Conservation (phyloP, 2,888 invertebrate genomes). For the Xanthorhoe designata region DNA sequence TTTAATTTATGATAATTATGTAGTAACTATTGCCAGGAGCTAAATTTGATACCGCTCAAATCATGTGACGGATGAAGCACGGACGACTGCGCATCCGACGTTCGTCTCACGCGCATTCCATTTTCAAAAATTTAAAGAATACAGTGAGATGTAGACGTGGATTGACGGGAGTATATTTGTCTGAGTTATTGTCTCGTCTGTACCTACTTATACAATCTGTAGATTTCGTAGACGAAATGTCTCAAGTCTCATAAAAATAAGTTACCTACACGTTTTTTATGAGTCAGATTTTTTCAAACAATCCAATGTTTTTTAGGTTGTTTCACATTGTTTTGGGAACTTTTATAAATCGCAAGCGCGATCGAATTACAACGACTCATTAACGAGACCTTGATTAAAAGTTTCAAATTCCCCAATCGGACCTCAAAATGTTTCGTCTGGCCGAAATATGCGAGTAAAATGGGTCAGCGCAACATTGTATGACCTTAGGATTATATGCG, state of each 20-base stretch:
- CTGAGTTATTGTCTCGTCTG: constrained; percentile 57
- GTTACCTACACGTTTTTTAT: neutral
- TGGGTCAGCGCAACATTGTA: constrained; percentile 81
- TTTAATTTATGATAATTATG: neutral
- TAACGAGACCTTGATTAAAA: constrained; percentile 53
- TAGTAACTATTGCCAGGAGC: constrained; percentile 50
- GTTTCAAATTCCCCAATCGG: constrained; percentile 45
- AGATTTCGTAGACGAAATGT: neutral
- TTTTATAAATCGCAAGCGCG: constrained; percentile 28
- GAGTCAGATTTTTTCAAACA: neutral
- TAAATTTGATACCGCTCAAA: constrained; percentile 72
- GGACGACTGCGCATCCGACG: constrained; percentile 56
- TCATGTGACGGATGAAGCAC: constrained; percentile 74
- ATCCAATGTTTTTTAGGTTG: neutral
- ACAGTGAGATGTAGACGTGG: constrained; percentile 33
- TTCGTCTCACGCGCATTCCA: constrained; percentile 46
- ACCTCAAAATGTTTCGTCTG: constrained; percentile 70
- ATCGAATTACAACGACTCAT: constrained; percentile 32
- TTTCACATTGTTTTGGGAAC: constrained; percentile 34
- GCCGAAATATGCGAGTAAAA: constrained; percentile 74
- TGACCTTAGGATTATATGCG: constrained; percentile 58
- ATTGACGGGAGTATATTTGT: constrained; percentile 44
- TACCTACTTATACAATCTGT: constrained; percentile 11
- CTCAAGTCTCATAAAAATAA: neutral
- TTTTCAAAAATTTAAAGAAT: constrained; percentile 47